Percentiles rank a stretch among this genome's conserved stretches.
Evolutionary conservation across 2,113 vertebrate species (phyloP).

Genomic region (Petaurus breviceps): DNA sequence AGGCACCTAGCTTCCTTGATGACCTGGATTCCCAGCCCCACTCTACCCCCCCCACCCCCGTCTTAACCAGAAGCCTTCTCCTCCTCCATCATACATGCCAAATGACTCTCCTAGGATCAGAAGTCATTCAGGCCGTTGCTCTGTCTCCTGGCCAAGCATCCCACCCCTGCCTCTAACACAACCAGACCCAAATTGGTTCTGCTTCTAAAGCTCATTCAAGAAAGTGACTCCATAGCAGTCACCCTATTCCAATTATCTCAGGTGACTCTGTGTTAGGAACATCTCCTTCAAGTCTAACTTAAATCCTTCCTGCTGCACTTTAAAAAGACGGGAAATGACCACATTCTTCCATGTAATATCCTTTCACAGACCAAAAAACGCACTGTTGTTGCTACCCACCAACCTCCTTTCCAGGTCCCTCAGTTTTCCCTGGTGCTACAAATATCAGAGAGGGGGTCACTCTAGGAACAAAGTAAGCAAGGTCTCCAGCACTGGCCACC

Average conservation of each 20-base stretch:
- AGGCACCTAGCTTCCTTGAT: background rate
- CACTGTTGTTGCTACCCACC: background rate
- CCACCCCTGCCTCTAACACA: constrained; percentile 22
- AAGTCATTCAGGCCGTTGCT: constrained; percentile 14
- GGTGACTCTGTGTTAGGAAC: constrained; percentile 34
- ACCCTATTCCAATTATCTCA: constrained; percentile 53
- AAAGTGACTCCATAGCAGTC: constrained; percentile 17
- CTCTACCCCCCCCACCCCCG: background rate
- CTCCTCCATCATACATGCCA: constrained; percentile 2
- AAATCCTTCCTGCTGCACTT: background rate
- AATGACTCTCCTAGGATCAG: background rate
- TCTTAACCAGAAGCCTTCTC: constrained; percentile 12
- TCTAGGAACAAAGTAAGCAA: background rate
- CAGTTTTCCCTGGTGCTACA: background rate
- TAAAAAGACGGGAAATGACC: background rate
- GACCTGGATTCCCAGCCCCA: background rate
- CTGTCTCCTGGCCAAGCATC: constrained; percentile 10
- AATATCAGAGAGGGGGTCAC: constrained; percentile 27
- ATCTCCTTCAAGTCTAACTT: constrained; percentile 7
- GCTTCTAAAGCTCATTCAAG: constrained; percentile 56
- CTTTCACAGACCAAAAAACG: constrained; percentile 35
- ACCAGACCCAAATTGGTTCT: constrained; percentile 59
- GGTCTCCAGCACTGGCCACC: background rate
- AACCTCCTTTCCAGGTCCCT: constrained; percentile 51
- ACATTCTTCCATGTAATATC: constrained; percentile 44